These are phyloP conservation scores for Smutsia temminckii DNA, from an alignment of 2,797 vertebrate genomes.

Conservation along the genomic window DNA sequence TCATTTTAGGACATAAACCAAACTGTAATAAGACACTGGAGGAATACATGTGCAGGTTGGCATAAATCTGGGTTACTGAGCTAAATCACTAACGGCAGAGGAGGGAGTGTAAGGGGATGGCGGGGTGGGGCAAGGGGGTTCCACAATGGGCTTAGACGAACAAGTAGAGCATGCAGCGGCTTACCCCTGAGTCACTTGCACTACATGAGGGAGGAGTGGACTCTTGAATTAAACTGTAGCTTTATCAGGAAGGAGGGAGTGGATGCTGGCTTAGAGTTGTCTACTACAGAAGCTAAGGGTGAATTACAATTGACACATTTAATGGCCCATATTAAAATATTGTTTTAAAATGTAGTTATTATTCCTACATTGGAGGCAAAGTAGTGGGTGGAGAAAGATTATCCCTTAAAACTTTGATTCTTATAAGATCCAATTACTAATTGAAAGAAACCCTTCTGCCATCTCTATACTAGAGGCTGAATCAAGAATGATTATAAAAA, in stretches of 20 bases:
- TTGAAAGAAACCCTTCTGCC: background rate
- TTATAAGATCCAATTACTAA: background rate
- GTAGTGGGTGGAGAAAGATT: background rate
- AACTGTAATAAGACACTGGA: background rate
- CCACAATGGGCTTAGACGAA: background rate
- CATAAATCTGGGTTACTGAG: background rate
- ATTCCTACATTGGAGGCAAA: background rate
- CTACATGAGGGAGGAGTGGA: background rate
- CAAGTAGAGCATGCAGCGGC: background rate
- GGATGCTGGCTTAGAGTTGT: background rate
- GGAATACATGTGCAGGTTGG: background rate
- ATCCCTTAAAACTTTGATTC: slow-evolving; percentile 3
- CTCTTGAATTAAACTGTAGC: background rate
- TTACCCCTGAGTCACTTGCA: background rate
- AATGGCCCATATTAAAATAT: background rate
- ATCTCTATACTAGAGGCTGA: background rate
- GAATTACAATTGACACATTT: background rate
- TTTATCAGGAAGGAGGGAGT: background rate
- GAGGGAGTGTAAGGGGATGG: no score
- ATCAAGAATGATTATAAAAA: background rate
- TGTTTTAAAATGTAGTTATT: background rate
- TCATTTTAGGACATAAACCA: background rate
- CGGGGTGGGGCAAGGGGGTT: background rate
- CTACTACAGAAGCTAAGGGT: background rate
- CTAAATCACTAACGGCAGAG: background rate